Base-by-base conservation (phyloP, 2,113 vertebrate genomes). In the Suricata suricatta region DNA sequence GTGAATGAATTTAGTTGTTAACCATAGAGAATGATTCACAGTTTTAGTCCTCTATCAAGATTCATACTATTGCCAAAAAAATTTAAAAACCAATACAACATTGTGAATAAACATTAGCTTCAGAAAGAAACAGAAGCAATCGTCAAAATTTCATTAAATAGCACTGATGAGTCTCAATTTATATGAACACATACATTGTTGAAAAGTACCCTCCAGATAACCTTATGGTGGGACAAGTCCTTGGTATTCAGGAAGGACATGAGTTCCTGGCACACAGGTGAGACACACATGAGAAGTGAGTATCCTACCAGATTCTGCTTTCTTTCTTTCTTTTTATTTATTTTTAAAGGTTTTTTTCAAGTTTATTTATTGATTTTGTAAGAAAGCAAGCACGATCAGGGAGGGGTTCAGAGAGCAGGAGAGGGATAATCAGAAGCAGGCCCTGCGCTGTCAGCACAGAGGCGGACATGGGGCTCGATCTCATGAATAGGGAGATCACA, bases 111-210 rank as follows among this genome's bases (percentile, higher is more conserved):
- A 74, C 7, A 29, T 74, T 81, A 71, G 5, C 11, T 4, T 77
- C 15, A n/a, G 8, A 54, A 90, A 93, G 60, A 95, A 83, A 29
- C 29, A 91, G 38, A 72, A 88, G 15, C 7, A 84, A 69, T 63
- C 57, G 25, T n/a, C 11, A 92, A 4, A 68, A 95, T 82, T 89
- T 81, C 88, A 64, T 82, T 71, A 41, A 77, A 76, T 74, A 87
- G 7, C 14, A 57, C 31, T 79, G 10, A 63, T 4, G 29, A 2
- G 0, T 15, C 93, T 47, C 38, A 57, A 92, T 16, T 63, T 76
- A 47, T 38, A 41, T 33, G 17, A 72, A 47, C 7, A 8, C 8
- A 66, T n/a, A 60, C 4, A 60, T 19, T 82, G 10, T 50, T n/a
- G 60, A 74, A 66, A 66, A 50, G 54, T 35, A 47, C 11, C 16